Evolutionary conservation across 2,113 vertebrate genomes (phyloP), one percentile per base, ranked within the genome.

Genomic region (Prunella himalayana): DNA sequence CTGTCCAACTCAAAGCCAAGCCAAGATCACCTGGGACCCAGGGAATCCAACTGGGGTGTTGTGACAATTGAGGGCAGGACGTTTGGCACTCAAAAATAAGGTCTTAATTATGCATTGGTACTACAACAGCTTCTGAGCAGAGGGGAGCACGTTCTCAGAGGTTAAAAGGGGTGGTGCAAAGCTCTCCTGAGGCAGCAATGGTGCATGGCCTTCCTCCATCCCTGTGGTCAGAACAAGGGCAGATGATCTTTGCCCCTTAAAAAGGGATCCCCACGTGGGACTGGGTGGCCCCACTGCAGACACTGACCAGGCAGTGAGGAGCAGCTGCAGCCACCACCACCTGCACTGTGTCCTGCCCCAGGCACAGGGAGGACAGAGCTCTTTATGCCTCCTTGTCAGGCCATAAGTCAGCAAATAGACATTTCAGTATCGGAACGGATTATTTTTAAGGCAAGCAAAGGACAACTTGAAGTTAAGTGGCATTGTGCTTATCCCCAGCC

Each of bases 401-500:
- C 22, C 27, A 69, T 2, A 28, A 1, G 9, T 15, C 63, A 60
- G 64, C 17, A 45, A 78, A 15, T 0, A n/a, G 65, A 73, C 35
- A 51, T 82, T 59, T 84, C 35, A 6, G 17, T 13, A 61, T 42
- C 27, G 20, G 51, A 68, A 45, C 0, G 0, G 72, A 31, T 51
- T 60, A 68, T 44, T 86, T 86, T 88, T 86, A 88, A 94, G 82
- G 90, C 69, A 94, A 93, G 88, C 30, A 59, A 85, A 93, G 39
- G 57, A 89, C 88, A 92, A 56, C 9, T 33, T 41, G 57, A 79
- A 89, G 64, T 41, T 81, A 95, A 96, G 94, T 93, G 85, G 72
- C 94, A 69, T 82, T 50, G 92, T 96, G 95, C 94, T 92, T 93
- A 79, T 88, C n/a, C 82, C 77, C 82, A 69, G 37, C 39, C 66